Base-by-base conservation (phyloP, 2,888 invertebrate genomes). In the Chelonus formosanus region DNA sequence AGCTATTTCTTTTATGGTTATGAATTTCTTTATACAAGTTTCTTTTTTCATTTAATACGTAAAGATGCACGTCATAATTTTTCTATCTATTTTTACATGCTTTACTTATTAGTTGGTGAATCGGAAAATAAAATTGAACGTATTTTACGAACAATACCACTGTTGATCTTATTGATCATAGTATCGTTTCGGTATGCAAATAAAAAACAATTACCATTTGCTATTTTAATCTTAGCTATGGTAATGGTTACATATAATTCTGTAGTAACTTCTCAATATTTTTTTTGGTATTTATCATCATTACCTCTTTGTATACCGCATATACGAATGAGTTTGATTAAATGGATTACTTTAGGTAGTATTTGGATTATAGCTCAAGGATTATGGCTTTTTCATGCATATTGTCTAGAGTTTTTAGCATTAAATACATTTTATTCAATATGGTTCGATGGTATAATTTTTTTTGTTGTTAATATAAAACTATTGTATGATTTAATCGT, bases 241-340 rank as follows among this genome's bases (percentile, higher is more conserved):
- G 89, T 93, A 3, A 90, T 98, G 80, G 98, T 99, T 0, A 90
- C 92, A 3, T 97, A 93, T 77, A 99, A 99, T 85, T 93, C 95
- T 74, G 98, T 99, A 0, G 89, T 97, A 80, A 99, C 99, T 0
- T 97, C 98, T 4, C 99, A 98, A 80, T 98, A 98, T 82, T 97
- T 97, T 75, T 88, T 98, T 57, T 99, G 99, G 99, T 97, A 96
- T 79, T 84, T 98, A 67, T 92, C 95, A 2, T 83, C 98, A 5
- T 84, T 98, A 20, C 98, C 99, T 0, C 78, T 96, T 32, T 90
- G 93, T 67, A 84, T 92, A 0, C 92, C 93, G 71, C 89, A 90
- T 77, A 87, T 96, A 36, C 86, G 87, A 69, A 85, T 91, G 67
- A 84, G 87, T 3, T 76, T 86, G 5, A 82, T 81, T 6, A 84